Percentiles rank a stretch among this genome's conserved stretches.
phyloP scores from a whole-genome alignment of 2,113 vertebrate genomes.

The Lagenorhynchus albirostris region DNA sequence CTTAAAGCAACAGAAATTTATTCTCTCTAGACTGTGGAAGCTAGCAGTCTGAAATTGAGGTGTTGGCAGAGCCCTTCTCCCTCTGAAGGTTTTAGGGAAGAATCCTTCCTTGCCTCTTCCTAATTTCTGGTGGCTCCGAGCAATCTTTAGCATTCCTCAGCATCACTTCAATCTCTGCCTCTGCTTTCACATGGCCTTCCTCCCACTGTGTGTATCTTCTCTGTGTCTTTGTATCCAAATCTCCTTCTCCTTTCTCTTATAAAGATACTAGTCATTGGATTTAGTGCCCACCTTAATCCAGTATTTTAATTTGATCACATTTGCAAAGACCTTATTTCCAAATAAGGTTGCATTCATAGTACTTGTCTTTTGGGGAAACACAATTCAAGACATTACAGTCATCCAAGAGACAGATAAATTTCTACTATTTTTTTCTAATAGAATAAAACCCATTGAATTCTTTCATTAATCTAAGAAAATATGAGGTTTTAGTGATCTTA shows the following conservation, averaged over 20 bases:
- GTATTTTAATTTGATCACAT: neutral
- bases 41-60: neutral
- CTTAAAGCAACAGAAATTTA: conserved; percentile 3
- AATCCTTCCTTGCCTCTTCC: neutral
- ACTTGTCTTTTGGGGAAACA: neutral
- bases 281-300: neutral
- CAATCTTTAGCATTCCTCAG: neutral
- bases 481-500: neutral
- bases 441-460: neutral
- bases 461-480: neutral
- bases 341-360: neutral
- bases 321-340: neutral
- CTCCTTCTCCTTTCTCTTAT: neutral
- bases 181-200: neutral
- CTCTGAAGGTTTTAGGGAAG: neutral
- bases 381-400: neutral
- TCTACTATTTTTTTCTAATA: neutral
- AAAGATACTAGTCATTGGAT: neutral
- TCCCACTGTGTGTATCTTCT: neutral
- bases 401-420: neutral
- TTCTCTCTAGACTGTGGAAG: neutral
- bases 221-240: neutral
- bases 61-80: neutral
- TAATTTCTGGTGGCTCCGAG: neutral
- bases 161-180: neutral